Conservation (phyloP, 2,797 vertebrate species). For the Labroides dimidiatus region DNA sequence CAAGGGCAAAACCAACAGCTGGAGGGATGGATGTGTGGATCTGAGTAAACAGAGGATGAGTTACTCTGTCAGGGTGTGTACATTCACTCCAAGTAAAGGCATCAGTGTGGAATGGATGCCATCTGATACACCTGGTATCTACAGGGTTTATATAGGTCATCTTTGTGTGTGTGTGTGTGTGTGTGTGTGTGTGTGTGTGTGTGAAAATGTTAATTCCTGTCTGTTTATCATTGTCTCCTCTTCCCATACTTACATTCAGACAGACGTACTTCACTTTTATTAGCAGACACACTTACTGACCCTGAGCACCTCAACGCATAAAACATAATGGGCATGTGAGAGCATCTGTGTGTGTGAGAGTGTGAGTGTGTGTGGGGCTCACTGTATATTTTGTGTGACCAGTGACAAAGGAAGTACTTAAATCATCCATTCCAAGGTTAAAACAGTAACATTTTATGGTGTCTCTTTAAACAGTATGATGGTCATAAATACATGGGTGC, state of each 20-base stretch:
- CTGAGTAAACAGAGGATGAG: neutral
- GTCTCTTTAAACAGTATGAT: neutral
- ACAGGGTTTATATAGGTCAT: conserved; percentile 8
- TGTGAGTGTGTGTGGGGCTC: neutral
- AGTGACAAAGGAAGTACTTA: neutral
- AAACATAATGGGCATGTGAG: neutral
- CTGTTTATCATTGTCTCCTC: conserved; percentile 14
- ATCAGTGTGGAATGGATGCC: neutral
- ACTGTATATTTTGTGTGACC: neutral
- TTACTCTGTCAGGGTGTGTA: neutral
- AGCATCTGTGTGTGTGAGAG: neutral
- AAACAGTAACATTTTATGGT: neutral
- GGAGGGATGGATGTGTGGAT: neutral
- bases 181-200: conserved; percentile 4
- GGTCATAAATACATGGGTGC: neutral
- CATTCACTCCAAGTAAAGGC: neutral
- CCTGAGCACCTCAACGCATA: neutral
- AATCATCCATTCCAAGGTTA: neutral
- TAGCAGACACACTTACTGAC: conserved; percentile 12
- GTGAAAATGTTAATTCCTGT: conserved; percentile 1
- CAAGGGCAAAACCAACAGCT: conserved; percentile 1
- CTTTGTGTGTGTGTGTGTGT: neutral
- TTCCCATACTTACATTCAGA: conserved; percentile 8
- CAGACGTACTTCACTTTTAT: conserved; percentile 10
- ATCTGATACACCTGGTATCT: conserved; percentile 3